These are phyloP conservation scores for zebrafish (Danio rerio) DNA, from an alignment of 2,113 vertebrate genomes.

Conservation along the genomic window GRCz12tu NC_133182.1:73621001-73621500, in stretches of 20 bases:
- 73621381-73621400: too few relatives aligned
- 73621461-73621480: too few relatives aligned
- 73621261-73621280: background rate
- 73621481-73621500: too few relatives aligned
- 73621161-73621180: slow-evolving; percentile 60
- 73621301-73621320: background rate
- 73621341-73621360: background rate
- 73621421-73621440: too few relatives aligned
- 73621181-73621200: slow-evolving; percentile 56
- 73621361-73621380: too few relatives aligned
- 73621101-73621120: slow-evolving; percentile 45
- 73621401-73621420: too few relatives aligned
- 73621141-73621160: slow-evolving; percentile 54
- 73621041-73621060: background rate
- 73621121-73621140: slow-evolving; percentile 51
- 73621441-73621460: too few relatives aligned
- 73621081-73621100: slow-evolving; percentile 43
- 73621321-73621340: background rate
- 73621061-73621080: slow-evolving; percentile 45
- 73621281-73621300: background rate
- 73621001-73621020: background rate
- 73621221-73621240: slow-evolving; percentile 52
- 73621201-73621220: slow-evolving; percentile 62
- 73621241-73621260: slow-evolving; percentile 23
- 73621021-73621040: background rate